phyloP scores from a whole-genome alignment of 2,113 vertebrate species.

The Bubo blakistoni region DNA sequence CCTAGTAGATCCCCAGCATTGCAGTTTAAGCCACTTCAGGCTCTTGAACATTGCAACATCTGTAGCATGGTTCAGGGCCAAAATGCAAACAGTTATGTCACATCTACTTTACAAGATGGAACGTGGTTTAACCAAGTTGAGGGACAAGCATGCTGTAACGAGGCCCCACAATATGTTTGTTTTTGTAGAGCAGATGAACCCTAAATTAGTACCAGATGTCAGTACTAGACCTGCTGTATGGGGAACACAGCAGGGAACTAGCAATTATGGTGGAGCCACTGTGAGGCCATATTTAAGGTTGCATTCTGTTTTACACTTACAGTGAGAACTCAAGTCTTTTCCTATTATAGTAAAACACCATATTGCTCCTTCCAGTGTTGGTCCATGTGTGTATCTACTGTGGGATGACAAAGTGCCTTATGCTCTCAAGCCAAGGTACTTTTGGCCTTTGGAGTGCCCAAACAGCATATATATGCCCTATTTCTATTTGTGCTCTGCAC shows the following conservation, averaged over 20 bases:
- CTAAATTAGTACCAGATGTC: constrained; percentile 66
- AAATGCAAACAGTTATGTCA: constrained; percentile 58
- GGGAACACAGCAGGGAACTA: constrained; percentile 54
- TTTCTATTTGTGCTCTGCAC: neutral
- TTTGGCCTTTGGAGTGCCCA: neutral
- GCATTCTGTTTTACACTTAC: constrained; percentile 21
- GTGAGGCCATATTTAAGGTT: constrained; percentile 62
- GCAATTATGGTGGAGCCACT: constrained; percentile 61
- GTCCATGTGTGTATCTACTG: neutral
- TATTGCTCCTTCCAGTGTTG: neutral
- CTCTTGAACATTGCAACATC: constrained; percentile 40
- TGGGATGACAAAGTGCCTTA: neutral
- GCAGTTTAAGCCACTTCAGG: constrained; percentile 13
- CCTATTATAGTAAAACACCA: neutral
- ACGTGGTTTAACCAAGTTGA: constrained; percentile 52
- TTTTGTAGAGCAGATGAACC: constrained; percentile 63
- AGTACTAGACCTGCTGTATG: constrained; percentile 49
- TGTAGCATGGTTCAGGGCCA: neutral
- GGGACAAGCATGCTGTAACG: constrained; percentile 46
- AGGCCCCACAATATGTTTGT: constrained; percentile 62
- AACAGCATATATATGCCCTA: neutral
- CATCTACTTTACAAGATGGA: constrained; percentile 58
- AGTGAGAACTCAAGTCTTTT: neutral
- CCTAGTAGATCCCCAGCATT: neutral
- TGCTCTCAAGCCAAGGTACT: neutral